Evolutionary conservation across 2,113 vertebrate genomes (phyloP).

Genomic region (Pseudorectes ferrugineus): DNA sequence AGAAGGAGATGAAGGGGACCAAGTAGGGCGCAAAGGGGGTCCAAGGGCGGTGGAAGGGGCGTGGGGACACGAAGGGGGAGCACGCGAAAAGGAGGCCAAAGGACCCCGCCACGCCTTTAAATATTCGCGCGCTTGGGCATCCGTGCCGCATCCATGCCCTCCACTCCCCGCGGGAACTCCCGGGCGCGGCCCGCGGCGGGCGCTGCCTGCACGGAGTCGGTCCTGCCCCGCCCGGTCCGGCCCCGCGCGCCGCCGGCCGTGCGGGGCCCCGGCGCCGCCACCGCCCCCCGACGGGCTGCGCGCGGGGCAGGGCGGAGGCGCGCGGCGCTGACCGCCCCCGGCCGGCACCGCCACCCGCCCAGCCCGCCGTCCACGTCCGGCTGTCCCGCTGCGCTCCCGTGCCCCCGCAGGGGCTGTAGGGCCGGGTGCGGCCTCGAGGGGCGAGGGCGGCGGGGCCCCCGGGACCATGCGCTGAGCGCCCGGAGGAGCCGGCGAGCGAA

Average conservation of each 20-base stretch:
- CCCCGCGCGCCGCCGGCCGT: too few species aligned
- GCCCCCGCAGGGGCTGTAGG: neutral
- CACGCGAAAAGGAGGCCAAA: too few species aligned
- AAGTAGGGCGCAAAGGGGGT: neutral
- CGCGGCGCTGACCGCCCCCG: neutral
- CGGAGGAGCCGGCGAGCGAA: neutral
- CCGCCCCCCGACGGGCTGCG: too few species aligned
- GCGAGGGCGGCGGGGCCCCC: neutral
- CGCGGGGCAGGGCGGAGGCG: neutral
- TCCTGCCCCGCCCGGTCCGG: too few species aligned
- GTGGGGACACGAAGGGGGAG: neutral
- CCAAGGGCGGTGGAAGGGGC: neutral
- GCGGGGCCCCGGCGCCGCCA: too few species aligned
- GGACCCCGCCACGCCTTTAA: too few species aligned
- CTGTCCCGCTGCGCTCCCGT: neutral
- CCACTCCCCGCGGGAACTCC: too few species aligned
- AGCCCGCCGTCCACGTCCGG: neutral
- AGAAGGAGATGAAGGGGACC: neutral
- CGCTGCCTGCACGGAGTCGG: too few species aligned
- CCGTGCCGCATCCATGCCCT: too few species aligned
- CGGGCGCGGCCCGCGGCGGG: too few species aligned
- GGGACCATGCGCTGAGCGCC: conserved; percentile 26
- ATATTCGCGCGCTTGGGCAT: too few species aligned
- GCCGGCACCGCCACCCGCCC: neutral
- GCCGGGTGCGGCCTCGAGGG: neutral